Percentiles rank a stretch among this genome's conserved stretches.
Evolutionary conservation across 2,113 vertebrate genomes (phyloP).

Genomic region (Cettia cetti): DNA sequence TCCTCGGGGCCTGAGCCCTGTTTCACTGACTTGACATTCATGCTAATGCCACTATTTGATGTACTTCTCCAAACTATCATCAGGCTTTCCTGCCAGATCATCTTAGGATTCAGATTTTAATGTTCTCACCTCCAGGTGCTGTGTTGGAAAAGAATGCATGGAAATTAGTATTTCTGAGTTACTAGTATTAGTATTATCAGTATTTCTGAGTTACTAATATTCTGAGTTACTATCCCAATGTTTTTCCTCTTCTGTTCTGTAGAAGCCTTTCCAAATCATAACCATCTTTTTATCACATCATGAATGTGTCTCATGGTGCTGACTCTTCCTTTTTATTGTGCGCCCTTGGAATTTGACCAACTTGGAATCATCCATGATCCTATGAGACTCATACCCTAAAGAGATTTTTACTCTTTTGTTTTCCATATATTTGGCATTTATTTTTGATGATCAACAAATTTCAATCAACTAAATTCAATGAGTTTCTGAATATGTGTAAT

Average conservation of each 20-base stretch:
- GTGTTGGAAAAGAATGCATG: background rate
- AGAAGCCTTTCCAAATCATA: background rate
- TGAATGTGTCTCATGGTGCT: background rate
- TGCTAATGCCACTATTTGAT: background rate
- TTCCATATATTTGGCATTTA: background rate
- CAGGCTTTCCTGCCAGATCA: background rate
- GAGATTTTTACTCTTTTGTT: background rate
- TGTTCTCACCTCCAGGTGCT: background rate
- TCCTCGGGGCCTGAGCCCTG: background rate
- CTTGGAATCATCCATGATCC: background rate
- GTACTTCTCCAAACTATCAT: background rate
- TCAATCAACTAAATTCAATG: background rate
- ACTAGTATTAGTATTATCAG: background rate
- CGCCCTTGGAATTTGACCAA: background rate
- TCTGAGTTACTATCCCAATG: rapidly evolving
- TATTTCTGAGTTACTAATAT: background rate
- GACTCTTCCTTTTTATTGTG: background rate
- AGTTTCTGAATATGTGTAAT: background rate
- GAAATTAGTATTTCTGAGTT: background rate
- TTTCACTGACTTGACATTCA: background rate
- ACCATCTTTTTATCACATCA: background rate
- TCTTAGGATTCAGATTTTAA: no score
- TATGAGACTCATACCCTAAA: background rate
- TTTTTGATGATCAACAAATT: background rate
- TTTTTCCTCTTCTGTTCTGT: background rate